Evolutionary conservation across 2,888 invertebrate species (phyloP).

Genomic region (Kuschelorhynchus macadamiae): DNA sequence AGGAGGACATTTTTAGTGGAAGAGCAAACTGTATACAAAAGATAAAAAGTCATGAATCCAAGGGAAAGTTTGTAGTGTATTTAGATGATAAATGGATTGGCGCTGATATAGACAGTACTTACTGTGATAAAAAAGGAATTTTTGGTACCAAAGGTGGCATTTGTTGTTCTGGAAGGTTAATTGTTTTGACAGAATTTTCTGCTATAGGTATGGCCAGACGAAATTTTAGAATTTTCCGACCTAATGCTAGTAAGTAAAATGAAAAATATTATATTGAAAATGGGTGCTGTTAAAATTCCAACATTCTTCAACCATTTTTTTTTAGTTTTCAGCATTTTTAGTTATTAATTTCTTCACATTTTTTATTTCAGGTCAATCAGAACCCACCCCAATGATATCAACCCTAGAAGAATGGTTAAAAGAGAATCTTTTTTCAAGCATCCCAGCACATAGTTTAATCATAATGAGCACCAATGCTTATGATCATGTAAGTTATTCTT

Average conservation of each 20-base stretch:
- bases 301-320: too few relatives aligned
- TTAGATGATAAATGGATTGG: conserved; percentile 19
- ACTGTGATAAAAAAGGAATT: conserved; percentile 1
- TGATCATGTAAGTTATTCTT: conserved; percentile 14
- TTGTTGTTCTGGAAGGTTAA: conserved; percentile 26
- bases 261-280: background rate
- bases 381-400: background rate
- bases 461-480: conserved; percentile 17
- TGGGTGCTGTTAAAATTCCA: background rate
- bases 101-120: background rate
- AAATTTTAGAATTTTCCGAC: conserved; percentile 9
- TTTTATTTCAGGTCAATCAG: conserved; percentile 16
- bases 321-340: too few relatives aligned
- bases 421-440: conserved; percentile 20
- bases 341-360: too few relatives aligned
- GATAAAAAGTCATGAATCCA: conserved; percentile 14
- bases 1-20: conserved; percentile 11
- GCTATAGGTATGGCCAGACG: conserved; percentile 10
- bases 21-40: conserved; percentile 12
- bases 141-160: conserved; percentile 3
- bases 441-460: conserved; percentile 19
- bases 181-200: conserved; percentile 24
- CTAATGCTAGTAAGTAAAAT: conserved; percentile 21
- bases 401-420: conserved; percentile 28
- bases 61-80: conserved; percentile 28